These are phyloP conservation scores for Tuberolachnus salignus DNA, from an alignment of 2,888 invertebrate genomes.

Conservation along the genomic window DNA sequence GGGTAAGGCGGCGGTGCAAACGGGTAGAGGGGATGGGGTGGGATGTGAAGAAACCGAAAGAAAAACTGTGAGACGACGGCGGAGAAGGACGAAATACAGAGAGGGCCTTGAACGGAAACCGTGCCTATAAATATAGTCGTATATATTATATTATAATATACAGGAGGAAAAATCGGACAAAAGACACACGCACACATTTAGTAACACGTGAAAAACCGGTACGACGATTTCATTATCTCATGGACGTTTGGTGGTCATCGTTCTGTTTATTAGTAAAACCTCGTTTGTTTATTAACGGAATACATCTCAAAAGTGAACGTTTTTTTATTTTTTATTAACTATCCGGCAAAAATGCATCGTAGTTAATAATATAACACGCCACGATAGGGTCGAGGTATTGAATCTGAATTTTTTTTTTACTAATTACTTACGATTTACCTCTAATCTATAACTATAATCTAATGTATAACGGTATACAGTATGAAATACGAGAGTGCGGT, in stretches of 20 bases:
- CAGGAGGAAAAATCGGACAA: constrained; percentile 28
- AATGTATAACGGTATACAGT: too few relatives aligned
- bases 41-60: background rate
- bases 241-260: constrained; percentile 25
- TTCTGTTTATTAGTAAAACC: background rate
- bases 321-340: background rate
- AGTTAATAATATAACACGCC: too few relatives aligned
- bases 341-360: too few relatives aligned
- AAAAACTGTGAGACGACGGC: constrained; percentile 13
- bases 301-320: too few relatives aligned
- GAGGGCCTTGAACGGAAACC: constrained; percentile 16
- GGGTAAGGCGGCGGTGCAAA: too few relatives aligned
- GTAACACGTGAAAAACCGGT: background rate
- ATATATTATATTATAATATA: background rate
- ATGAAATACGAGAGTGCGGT: too few relatives aligned
- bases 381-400: too few relatives aligned
- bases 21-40: too few relatives aligned
- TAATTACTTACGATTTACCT: too few relatives aligned
- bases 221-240: constrained; percentile 18
- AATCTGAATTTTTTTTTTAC: too few relatives aligned
- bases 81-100: background rate
- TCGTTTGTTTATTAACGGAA: too few relatives aligned
- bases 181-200: background rate
- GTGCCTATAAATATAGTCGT: too few relatives aligned
- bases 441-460: background rate